These are phyloP conservation scores for Masnerella sp. DNA, from an alignment of 2,888 invertebrate species.

Conservation along the genomic window DNA sequence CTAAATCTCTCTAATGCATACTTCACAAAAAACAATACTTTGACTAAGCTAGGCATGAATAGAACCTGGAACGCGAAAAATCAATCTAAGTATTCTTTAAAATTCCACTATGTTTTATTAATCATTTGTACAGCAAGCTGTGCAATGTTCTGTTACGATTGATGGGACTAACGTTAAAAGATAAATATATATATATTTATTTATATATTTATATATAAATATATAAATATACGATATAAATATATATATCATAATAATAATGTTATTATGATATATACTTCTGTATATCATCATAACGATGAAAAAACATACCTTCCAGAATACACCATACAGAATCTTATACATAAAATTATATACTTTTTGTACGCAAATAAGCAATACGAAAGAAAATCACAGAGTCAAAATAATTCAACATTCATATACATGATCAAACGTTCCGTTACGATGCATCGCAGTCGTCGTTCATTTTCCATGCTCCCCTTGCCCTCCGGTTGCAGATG, in stretches of 20 bases:
- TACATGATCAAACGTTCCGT: constrained; percentile 54
- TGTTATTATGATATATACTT: constrained; percentile 45
- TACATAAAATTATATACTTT: constrained; percentile 59
- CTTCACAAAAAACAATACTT: constrained; percentile 13
- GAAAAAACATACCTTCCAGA: constrained; percentile 53
- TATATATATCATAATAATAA: constrained; percentile 41
- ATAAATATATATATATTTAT: constrained; percentile 67
- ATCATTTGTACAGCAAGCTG: constrained; percentile 71
- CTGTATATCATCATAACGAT: constrained; percentile 48
- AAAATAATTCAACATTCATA: constrained; percentile 64
- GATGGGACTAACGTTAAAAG: constrained; percentile 70
- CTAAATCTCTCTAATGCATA: no score
- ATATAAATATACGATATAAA: constrained; percentile 61
- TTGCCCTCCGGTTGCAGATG: constrained; percentile 24
- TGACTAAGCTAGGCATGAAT: no score
- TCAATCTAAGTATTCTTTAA: constrained; percentile 49
- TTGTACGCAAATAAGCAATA: constrained; percentile 67
- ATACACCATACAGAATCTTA: constrained; percentile 56
- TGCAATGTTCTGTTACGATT: constrained; percentile 67
- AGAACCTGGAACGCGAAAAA: constrained; percentile 20
- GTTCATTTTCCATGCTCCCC: constrained; percentile 43
- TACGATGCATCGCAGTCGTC: constrained; percentile 49
- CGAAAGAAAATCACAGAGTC: constrained; percentile 68
- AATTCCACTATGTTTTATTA: constrained; percentile 68
- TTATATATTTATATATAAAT: constrained; percentile 69